These are phyloP conservation scores for Henricia sp. DNA, from an alignment of 53 echinoderm and acorn worm genomes.

Conservation along the genomic window DNA sequence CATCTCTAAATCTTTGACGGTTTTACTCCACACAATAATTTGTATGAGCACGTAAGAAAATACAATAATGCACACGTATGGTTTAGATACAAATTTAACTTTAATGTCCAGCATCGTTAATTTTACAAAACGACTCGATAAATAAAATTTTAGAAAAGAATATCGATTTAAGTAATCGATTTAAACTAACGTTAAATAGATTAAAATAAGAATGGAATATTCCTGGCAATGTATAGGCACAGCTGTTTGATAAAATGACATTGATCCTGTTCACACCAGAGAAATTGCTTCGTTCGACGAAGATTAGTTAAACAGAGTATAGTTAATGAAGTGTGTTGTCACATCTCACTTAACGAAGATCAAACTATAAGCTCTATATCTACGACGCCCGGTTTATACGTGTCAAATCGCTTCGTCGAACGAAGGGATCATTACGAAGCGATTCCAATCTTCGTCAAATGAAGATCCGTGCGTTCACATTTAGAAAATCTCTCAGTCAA, in stretches of 20 bases:
- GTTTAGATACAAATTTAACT: background rate
- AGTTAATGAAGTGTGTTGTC: too few species aligned
- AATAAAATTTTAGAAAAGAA: slow-evolving; percentile 4
- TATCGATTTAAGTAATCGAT: background rate
- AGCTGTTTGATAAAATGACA: too few species aligned
- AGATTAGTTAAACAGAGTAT: too few species aligned
- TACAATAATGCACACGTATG: too few species aligned
- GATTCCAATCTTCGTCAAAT: too few species aligned
- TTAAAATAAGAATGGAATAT: background rate
- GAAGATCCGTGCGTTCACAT: background rate
- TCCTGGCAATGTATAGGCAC: slow-evolving; percentile 26
- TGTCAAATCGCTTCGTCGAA: background rate
- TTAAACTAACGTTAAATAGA: background rate
- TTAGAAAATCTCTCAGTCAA: background rate
- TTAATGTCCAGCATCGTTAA: slow-evolving; percentile 52
- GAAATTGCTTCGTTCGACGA: too few species aligned
- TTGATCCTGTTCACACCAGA: too few species aligned
- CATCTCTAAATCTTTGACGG: background rate
- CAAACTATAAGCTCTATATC: background rate
- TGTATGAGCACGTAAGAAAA: background rate
- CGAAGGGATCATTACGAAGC: background rate
- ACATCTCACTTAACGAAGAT: too few species aligned
- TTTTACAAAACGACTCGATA: slow-evolving; percentile 37
- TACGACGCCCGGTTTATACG: background rate
- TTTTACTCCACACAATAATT: background rate